Evolutionary conservation across 2,797 vertebrate genomes (phyloP).

Genomic region (Rhinoraja longicauda): DNA sequence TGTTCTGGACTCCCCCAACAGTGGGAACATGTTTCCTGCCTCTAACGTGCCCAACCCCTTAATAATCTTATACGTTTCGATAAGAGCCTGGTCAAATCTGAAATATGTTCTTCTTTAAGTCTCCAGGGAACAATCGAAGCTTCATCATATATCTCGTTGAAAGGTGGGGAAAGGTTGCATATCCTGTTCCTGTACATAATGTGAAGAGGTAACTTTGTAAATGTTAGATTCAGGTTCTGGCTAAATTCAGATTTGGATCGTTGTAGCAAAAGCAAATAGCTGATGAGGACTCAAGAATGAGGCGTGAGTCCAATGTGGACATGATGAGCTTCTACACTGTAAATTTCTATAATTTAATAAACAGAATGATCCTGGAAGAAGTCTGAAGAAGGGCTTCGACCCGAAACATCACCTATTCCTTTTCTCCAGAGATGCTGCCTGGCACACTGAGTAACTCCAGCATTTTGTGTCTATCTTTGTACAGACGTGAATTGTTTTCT

Average conservation of each 20-base stretch:
- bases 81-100: background rate
- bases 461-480: too few species aligned
- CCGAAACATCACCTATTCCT: too few species aligned
- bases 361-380: background rate
- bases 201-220: background rate
- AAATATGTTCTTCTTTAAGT: background rate
- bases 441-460: too few species aligned
- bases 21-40: too few species aligned
- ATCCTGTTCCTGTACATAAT: background rate
- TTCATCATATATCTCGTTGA: background rate
- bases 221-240: conserved; percentile 4
- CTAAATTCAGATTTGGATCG: background rate
- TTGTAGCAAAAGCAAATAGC: background rate
- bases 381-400: too few species aligned
- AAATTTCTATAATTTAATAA: too few species aligned
- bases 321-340: too few species aligned
- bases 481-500: too few species aligned
- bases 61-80: too few species aligned
- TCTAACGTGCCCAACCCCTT: too few species aligned
- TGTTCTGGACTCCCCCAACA: too few species aligned
- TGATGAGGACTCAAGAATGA: background rate
- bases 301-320: background rate
- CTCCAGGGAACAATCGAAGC: background rate
- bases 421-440: too few species aligned
- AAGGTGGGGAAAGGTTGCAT: background rate